phyloP scores from a whole-genome alignment of 2,797 vertebrate genomes.

The Pagetopsis macropterus region DNA sequence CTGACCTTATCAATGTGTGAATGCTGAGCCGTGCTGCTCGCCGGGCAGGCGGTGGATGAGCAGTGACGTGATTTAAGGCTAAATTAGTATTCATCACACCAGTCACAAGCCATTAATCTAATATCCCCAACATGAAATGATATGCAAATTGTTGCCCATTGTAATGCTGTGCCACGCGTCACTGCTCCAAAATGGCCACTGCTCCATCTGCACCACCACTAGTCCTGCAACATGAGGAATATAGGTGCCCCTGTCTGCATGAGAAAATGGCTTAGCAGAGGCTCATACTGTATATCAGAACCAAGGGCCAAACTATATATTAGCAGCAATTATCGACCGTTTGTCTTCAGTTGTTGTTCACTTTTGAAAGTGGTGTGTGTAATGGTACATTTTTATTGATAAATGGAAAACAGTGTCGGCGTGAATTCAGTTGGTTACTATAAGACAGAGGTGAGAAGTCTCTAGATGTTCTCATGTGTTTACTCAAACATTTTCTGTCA shows the following conservation, averaged over 20 bases:
- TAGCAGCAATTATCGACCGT: neutral
- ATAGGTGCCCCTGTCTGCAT: neutral
- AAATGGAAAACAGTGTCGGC: neutral
- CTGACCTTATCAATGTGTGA: conserved; percentile 81
- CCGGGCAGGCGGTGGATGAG: conserved; percentile 68
- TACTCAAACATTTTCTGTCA: neutral
- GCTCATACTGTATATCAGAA: neutral
- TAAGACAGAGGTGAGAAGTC: neutral
- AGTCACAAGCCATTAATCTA: conserved; percentile 84
- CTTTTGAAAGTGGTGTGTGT: neutral
- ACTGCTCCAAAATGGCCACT: conserved; percentile 77
- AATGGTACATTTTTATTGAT: neutral
- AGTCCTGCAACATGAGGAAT: conserved; percentile 47
- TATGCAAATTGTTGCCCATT: conserved; percentile 81
- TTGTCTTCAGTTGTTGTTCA: neutral
- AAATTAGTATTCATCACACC: conserved; percentile 83
- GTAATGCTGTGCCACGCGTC: conserved; percentile 73
- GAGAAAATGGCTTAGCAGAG: conserved; percentile 26
- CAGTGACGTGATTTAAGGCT: conserved; percentile 75
- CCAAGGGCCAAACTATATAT: neutral
- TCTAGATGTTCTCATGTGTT: neutral
- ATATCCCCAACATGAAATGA: conserved; percentile 82
- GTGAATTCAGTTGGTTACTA: neutral
- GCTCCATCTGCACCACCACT: conserved; percentile 57
- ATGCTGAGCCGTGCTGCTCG: conserved; percentile 67